Percentiles rank a stretch among this genome's conserved stretches.
phyloP scores from a whole-genome alignment of 2,113 vertebrate genomes.

The Epinephelus cyanopodus region DNA sequence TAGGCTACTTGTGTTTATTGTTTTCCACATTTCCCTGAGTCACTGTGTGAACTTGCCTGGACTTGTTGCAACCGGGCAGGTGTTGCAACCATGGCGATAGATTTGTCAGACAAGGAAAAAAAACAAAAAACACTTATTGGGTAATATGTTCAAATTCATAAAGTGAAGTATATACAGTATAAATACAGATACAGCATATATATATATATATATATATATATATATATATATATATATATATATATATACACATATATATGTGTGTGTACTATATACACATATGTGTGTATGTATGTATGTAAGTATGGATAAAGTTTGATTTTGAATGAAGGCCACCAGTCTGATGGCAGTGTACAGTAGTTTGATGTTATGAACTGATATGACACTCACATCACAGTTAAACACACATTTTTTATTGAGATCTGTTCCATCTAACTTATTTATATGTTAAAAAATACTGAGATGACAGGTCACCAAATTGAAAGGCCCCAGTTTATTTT shows the following conservation, averaged over 20 bases:
- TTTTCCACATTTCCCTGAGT: constrained; percentile 1
- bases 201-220: no score
- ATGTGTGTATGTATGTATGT: no score
- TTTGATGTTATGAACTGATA: neutral
- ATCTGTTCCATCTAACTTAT: neutral
- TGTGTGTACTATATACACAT: no score
- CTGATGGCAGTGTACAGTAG: neutral
- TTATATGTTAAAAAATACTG: neutral
- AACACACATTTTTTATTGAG: no score
- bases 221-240: no score
- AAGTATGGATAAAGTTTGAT: neutral
- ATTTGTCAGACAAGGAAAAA: neutral
- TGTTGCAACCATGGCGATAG: neutral
- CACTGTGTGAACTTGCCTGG: neutral
- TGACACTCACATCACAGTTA: neutral
- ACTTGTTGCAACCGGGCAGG: neutral
- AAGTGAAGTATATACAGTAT: neutral
- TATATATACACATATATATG: no score
- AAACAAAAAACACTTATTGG: no score
- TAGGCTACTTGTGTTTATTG: neutral
- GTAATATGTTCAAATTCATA: no score
- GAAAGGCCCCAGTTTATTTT: neutral
- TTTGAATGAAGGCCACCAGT: neutral
- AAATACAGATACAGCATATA: no score
- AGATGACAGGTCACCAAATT: neutral